Evolutionary conservation across 2,797 vertebrate species (phyloP).

Genomic region (Antrozous pallidus): DNA sequence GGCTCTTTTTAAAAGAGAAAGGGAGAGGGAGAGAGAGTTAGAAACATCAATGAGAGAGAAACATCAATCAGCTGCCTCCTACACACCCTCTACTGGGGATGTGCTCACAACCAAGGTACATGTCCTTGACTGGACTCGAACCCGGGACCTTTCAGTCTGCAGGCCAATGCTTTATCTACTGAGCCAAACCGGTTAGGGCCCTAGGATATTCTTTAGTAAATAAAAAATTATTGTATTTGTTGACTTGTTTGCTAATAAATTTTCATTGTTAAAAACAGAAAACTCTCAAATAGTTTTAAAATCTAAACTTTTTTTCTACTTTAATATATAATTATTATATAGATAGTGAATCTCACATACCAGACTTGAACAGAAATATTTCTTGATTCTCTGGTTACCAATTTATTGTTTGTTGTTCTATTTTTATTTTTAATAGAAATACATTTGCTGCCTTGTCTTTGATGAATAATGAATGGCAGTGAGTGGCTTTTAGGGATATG

Average conservation of each 20-base stretch:
- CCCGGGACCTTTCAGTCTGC: too few species aligned
- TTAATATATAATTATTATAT: neutral
- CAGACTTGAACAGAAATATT: neutral
- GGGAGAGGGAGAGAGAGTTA: too few species aligned
- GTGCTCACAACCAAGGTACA: too few species aligned
- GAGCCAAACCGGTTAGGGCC: too few species aligned
- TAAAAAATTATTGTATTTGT: neutral
- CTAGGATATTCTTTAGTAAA: neutral
- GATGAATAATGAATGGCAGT: neutral
- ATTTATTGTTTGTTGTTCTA: neutral
- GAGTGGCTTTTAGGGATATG: neutral
- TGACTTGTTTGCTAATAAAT: conserved; percentile 1
- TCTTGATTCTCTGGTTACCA: neutral
- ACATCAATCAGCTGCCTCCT: too few species aligned
- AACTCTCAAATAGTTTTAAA: neutral
- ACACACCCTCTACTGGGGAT: too few species aligned
- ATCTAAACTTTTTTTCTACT: neutral
- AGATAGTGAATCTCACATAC: neutral
- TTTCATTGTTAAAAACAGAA: neutral
- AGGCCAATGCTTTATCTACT: too few species aligned
- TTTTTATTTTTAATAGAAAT: neutral
- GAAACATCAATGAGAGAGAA: too few species aligned
- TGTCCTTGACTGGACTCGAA: too few species aligned
- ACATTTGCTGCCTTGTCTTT: neutral
- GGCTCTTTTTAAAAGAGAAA: too few species aligned